Percentiles rank a stretch among this genome's conserved stretches.
These are phyloP conservation scores for Daphoenositta chrysoptera DNA, from an alignment of 2,113 vertebrate species.

Conservation along the genomic window DNA sequence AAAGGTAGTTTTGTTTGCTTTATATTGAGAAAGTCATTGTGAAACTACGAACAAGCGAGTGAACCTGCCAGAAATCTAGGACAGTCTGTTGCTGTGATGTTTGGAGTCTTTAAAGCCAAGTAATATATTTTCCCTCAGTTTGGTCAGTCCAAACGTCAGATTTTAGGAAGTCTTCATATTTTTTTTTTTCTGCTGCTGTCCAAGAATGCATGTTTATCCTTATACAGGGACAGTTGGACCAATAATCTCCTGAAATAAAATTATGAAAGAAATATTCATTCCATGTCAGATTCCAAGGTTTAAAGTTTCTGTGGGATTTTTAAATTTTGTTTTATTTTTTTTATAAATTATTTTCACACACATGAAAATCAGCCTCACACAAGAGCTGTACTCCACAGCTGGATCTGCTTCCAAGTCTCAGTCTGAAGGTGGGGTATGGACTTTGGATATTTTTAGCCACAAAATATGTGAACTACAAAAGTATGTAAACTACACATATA, in stretches of 20 bases:
- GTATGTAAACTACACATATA: conserved; percentile 71
- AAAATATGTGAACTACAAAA: conserved; percentile 72
- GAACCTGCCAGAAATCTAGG: conserved; percentile 3
- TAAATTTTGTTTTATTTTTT: not conserved
- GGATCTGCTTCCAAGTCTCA: conserved; percentile 48
- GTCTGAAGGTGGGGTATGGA: conserved; percentile 46
- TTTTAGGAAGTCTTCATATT: conserved; percentile 55
- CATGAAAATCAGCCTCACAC: conserved; percentile 49
- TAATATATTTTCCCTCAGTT: conserved; percentile 22
- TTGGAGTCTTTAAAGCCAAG: conserved; percentile 1
- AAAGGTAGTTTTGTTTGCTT: conserved; percentile 10
- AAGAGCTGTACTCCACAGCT: conserved; percentile 29
- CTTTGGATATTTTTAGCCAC: conserved; percentile 69
- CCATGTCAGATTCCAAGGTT: conserved; percentile 60
- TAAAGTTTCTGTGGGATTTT: conserved; percentile 29
- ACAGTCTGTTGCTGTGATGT: not conserved
- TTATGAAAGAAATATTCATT: conserved; percentile 48
- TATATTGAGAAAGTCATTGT: conserved; percentile 6
- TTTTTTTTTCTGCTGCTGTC: conserved; percentile 43
- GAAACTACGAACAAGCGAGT: not conserved
- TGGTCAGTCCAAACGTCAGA: conserved; percentile 27
- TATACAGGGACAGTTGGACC: conserved; percentile 42
- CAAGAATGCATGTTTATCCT: conserved; percentile 45
- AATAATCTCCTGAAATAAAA: conserved; percentile 58
- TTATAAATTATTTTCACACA: conserved; percentile 67